phyloP scores from a whole-genome alignment of 2,888 invertebrate genomes.

The Nymphalis polychloros region DNA sequence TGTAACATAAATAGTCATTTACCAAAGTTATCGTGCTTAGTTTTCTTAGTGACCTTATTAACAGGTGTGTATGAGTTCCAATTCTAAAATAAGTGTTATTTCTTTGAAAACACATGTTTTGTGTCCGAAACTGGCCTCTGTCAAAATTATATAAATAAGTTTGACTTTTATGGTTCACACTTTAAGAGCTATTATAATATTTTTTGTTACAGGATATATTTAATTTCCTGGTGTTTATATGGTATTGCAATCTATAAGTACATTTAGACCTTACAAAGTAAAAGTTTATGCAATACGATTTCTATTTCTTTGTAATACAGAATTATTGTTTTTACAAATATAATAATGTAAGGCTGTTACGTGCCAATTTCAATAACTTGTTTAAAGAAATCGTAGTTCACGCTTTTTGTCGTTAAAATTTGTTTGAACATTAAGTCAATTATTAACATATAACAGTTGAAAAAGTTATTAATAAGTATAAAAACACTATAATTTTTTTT shows the following conservation, averaged over 20 bases:
- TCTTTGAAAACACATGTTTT: constrained; percentile 3
- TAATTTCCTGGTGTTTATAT: not conserved
- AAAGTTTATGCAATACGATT: not conserved
- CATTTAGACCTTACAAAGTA: not conserved
- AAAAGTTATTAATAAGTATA: no score
- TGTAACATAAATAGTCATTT: constrained; percentile 57
- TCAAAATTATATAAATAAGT: not conserved
- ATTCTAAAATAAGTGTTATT: not conserved
- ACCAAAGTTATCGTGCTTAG: constrained; percentile 67
- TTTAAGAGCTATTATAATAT: not conserved
- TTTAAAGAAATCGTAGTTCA: no score
- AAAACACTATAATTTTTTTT: no score
- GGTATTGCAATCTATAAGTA: not conserved
- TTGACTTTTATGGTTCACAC: not conserved
- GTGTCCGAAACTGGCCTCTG: constrained; percentile 1
- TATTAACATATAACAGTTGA: no score
- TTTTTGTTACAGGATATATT: not conserved
- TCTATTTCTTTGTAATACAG: not conserved
- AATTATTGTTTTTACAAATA: not conserved
- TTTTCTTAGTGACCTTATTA: constrained; percentile 53
- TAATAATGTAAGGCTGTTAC: not conserved
- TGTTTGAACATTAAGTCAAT: no score
- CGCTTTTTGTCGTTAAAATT: no score
- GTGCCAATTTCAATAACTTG: not conserved
- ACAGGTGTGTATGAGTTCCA: constrained; percentile 49